These are phyloP conservation scores for Achlya flavicornis DNA, from an alignment of 2,888 invertebrate species.

Conservation along the genomic window DNA sequence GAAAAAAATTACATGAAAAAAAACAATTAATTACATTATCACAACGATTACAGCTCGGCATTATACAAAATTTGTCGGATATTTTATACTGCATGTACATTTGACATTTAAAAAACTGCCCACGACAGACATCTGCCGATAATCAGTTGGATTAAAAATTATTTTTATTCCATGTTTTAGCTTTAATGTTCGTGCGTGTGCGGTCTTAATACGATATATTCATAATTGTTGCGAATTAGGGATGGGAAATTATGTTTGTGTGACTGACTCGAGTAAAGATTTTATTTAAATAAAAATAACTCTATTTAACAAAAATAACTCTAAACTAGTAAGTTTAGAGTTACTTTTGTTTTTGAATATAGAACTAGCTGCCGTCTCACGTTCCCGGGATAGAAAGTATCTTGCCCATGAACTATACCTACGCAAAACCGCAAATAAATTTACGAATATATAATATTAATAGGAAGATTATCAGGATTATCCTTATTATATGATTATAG, in stretches of 20 bases:
- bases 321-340: too few relatives aligned
- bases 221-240: not conserved
- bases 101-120: slow-evolving; percentile 49
- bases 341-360: too few relatives aligned
- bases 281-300: too few relatives aligned
- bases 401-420: too few relatives aligned
- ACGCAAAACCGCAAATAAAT: too few relatives aligned
- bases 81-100: slow-evolving; percentile 29
- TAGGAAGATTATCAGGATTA: too few relatives aligned
- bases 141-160: slow-evolving; percentile 44
- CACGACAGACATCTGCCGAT: slow-evolving; percentile 44
- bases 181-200: slow-evolving; percentile 35
- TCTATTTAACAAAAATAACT: too few relatives aligned
- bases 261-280: not conserved
- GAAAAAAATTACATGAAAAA: too few relatives aligned
- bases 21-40: not conserved
- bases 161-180: slow-evolving; percentile 29
- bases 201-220: slow-evolving; percentile 40
- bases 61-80: slow-evolving; percentile 36
- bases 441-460: too few relatives aligned
- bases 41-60: not conserved
- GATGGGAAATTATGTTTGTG: not conserved
- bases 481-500: too few relatives aligned
- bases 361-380: too few relatives aligned
- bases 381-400: too few relatives aligned